These are phyloP conservation scores for Rhinolophus ferrumequinum DNA, from an alignment of 2,113 vertebrate genomes.

Conservation along the genomic window DNA sequence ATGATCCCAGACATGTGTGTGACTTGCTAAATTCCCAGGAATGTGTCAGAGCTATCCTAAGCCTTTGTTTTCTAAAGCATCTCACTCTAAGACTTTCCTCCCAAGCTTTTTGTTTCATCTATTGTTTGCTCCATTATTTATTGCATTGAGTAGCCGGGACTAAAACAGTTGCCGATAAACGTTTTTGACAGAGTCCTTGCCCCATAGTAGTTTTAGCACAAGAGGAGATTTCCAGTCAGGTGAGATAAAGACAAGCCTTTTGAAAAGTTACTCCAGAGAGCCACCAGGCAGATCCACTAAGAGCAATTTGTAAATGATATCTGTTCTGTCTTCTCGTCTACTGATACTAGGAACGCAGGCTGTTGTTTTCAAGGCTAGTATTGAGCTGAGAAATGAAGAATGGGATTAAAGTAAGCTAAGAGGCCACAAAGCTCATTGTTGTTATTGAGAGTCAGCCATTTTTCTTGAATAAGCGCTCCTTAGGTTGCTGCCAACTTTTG, in stretches of 20 bases:
- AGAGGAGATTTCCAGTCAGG: neutral
- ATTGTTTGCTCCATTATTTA: neutral
- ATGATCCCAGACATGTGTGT: neutral
- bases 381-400: neutral
- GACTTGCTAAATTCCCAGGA: neutral
- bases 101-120: neutral
- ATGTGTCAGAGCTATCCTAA: neutral
- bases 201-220: neutral
- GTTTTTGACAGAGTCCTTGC: neutral
- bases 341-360: too few species aligned
- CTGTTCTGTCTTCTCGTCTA: neutral
- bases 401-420: neutral
- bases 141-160: neutral
- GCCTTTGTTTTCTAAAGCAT: neutral
- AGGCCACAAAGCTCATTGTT: neutral
- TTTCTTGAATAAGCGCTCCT: neutral
- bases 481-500: neutral
- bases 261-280: neutral
- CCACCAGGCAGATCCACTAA: neutral
- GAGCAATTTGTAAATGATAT: neutral
- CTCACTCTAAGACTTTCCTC: neutral
- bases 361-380: neutral
- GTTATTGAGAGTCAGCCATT: neutral
- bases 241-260: neutral
- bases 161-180: neutral